Evolutionary conservation across 2,797 vertebrate genomes (phyloP), one percentile per base, ranked within the genome.

Genomic region (Helicolenus hilgendorfi): DNA sequence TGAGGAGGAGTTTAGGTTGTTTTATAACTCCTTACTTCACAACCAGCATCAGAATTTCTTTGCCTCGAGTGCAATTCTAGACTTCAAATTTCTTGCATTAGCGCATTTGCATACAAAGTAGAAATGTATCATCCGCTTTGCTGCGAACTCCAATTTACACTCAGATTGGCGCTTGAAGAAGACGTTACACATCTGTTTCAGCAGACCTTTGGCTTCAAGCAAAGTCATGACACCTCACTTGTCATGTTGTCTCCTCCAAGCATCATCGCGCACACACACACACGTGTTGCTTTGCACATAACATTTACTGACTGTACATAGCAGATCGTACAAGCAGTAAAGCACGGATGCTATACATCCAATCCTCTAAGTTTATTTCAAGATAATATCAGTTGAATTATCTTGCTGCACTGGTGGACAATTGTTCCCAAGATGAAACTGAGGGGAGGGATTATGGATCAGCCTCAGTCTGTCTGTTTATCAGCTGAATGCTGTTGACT

Each of bases 51-150:
- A 26, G 10, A 62, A 53, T 79, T 7, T 7, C 29, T 79, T 87
- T 77, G 86, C 89, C 90, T 73, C n/a, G 56, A 87, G 81, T 63
- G 67, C 36, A 81, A 15, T 67, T 83, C 79, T 64, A 1, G 15
- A 64, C 41, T 80, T 14, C 14, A 82, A 86, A 83, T 15, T 75
- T 68, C 81, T 70, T 64, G 64, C 85, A 73, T 90, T 81, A 56
- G 60, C 4, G 20, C 67, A 81, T 93, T 91, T 90, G 91, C 92
- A 94, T 90, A 76, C 81, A 85, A 79, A 95, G 81, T 63, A 79
- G 85, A 80, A 78, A 86, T 83, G 8, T 76, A 84, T 91, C 77
- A 71, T 71, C 55, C 60, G 62, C 71, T 68, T 59, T 26, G 63
- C 81, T 72, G 59, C 41, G 1, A 84, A 84, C 83, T 75, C 77